Evolutionary conservation across 2,888 invertebrate species (phyloP), one percentile per base, ranked within the genome.

Genomic region (Plagiodera versicolora): DNA sequence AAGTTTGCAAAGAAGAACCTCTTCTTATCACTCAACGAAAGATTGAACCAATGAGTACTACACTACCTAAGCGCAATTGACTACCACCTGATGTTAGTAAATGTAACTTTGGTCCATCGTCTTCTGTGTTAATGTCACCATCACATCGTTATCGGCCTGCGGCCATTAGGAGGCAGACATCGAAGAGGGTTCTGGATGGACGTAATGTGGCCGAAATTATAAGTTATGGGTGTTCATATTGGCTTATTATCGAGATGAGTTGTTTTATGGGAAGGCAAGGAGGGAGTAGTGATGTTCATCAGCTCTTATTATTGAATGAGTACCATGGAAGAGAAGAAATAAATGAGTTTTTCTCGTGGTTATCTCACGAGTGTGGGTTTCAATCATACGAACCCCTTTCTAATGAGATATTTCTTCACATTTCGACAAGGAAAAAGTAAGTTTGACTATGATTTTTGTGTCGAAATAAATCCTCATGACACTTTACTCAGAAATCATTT

Each of bases 191-290:
- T 58, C 54, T 47, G 66, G 70, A 67, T 61, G 67, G 69, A 72
- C 72, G 70, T 74, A 75, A 74, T 72, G 72, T 66, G 72, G 70
- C 63, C 71, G 74, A 77, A 77, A 77, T 77, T 76, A 77, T 77
- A 77, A 77, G 72, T 77, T 77, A 77, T 74, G 72, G 70, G 72
- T 72, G 73, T 72, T 72, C 72, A 75, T 75, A 75, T 75, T 72
- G 75, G 74, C 74, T 39, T 39, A 39, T 39, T 39, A 39, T 39
- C 39, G 14, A 11, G 32, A 32, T 6, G 32, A 32, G 32, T 32
- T 6, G 11, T 32, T 32, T 2, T 6, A 6, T 11, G 9, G 32
- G 6, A 11, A 2, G 32, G 11, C n/a, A n/a, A n/a, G n/a, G n/a
- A n/a, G n/a, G n/a, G n/a, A n/a, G n/a, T n/a, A n/a, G 10, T 9